Percentiles rank a stretch among this genome's conserved stretches.
Conservation (phyloP, 2,888 invertebrate species). For the Entomobrya multifasciata region DNA sequence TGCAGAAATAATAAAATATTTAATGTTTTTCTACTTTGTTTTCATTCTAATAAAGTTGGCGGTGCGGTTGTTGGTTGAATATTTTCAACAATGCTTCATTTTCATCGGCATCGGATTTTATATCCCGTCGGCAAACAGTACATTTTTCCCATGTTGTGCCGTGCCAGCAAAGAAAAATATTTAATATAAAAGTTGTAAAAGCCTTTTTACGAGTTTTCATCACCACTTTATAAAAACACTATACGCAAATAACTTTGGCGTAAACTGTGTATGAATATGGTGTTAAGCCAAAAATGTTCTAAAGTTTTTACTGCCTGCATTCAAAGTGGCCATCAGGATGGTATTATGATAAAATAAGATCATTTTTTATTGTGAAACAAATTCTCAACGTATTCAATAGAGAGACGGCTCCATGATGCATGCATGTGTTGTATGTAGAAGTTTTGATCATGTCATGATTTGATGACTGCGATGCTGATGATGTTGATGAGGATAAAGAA, state of each 20-base stretch:
- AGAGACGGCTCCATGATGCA: neutral
- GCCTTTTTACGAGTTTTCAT: slow-evolving; percentile 44
- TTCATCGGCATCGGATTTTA: neutral
- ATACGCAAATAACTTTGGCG: slow-evolving; percentile 53
- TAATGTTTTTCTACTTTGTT: slow-evolving; percentile 1
- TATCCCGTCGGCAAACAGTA: slow-evolving; percentile 26
- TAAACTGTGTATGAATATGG: slow-evolving; percentile 23
- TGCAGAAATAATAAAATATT: slow-evolving; percentile 24
- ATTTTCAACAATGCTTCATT: too few species aligned
- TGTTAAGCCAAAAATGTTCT: slow-evolving; percentile 43
- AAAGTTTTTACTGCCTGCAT: neutral
- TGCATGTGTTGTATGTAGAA: too few species aligned
- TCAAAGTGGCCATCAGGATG: slow-evolving; percentile 31
- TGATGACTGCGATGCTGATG: neutral
- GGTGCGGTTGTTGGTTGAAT: slow-evolving; percentile 3
- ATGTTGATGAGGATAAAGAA: neutral
- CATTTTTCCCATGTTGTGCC: neutral
- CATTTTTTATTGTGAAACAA: slow-evolving; percentile 42
- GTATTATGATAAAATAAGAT: neutral
- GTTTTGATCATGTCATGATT: too few species aligned
- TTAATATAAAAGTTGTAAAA: slow-evolving; percentile 50
- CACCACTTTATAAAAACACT: slow-evolving; percentile 40
- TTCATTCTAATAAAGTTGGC: slow-evolving; percentile 17
- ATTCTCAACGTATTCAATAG: slow-evolving; percentile 22
- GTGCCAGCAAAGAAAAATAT: neutral